Evolutionary conservation across 2,888 invertebrate species (phyloP).

Genomic region (Conomelus anceps): DNA sequence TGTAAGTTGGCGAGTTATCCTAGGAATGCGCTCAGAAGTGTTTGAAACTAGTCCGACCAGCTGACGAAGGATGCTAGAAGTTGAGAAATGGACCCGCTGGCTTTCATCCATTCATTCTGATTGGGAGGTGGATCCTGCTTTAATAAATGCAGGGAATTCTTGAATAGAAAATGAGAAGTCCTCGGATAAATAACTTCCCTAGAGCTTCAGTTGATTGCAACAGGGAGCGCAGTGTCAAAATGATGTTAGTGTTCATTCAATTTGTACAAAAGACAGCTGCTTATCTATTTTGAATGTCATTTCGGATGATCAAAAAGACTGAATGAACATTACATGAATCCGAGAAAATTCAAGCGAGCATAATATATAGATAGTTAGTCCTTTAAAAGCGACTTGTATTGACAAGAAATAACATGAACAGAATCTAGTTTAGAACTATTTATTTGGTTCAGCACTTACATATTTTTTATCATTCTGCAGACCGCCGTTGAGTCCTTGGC

Average conservation of each 20-base stretch:
- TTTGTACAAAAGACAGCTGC: background rate
- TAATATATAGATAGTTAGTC: too few species aligned
- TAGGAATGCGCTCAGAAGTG: background rate
- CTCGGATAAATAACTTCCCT: background rate
- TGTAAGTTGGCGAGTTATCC: background rate
- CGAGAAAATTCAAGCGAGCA: background rate
- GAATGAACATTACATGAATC: background rate
- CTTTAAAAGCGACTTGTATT: too few species aligned
- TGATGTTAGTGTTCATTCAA: background rate
- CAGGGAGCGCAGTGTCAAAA: background rate
- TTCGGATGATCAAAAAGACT: background rate
- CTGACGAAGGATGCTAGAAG: background rate
- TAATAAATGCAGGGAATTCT: background rate
- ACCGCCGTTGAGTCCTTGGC: too few species aligned
- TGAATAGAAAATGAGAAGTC: background rate
- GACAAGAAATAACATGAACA: too few species aligned
- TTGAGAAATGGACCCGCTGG: background rate
- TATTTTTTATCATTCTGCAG: too few species aligned
- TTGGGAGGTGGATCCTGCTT: background rate
- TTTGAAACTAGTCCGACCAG: background rate
- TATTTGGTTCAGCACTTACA: too few species aligned
- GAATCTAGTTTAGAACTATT: too few species aligned
- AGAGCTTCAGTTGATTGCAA: background rate
- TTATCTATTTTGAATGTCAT: background rate
- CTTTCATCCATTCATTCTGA: background rate